phyloP scores from a whole-genome alignment of 2,113 vertebrate genomes.

The Laticauda colubrina region DNA sequence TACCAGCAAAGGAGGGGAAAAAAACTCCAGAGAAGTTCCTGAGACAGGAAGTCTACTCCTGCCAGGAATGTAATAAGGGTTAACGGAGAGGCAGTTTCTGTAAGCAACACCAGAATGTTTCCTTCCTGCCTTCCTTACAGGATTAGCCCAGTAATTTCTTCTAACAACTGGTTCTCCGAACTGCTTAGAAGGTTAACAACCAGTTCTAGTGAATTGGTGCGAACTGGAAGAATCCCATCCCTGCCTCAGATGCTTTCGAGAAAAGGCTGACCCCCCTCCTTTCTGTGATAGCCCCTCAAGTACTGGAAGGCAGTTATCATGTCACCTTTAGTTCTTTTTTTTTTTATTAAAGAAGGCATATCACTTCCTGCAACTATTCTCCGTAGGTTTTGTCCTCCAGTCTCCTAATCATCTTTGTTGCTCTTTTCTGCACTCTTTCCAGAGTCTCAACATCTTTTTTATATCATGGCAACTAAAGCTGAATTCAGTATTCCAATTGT shows the following conservation, averaged over 20 bases:
- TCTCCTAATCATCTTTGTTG: not conserved
- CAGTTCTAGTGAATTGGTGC: too few relatives aligned
- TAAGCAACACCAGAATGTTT: too few relatives aligned
- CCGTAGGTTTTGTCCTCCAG: not conserved
- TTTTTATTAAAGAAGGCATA: not conserved
- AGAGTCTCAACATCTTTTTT: not conserved
- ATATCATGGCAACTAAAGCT: not conserved
- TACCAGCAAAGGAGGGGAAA: too few relatives aligned
- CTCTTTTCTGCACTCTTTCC: not conserved
- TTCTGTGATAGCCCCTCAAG: not conserved
- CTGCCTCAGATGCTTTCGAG: not conserved
- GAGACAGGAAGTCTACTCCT: too few relatives aligned
- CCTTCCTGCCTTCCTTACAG: too few relatives aligned
- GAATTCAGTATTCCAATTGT: not conserved
- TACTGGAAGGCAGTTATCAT: not conserved
- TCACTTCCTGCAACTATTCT: not conserved
- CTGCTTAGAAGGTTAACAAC: too few relatives aligned
- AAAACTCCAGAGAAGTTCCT: too few relatives aligned
- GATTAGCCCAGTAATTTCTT: too few relatives aligned
- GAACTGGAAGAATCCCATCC: too few relatives aligned
- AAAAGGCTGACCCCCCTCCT: not conserved
- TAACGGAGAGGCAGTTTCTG: too few relatives aligned
- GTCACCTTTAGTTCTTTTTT: not conserved
- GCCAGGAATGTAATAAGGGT: too few relatives aligned
- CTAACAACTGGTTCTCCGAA: too few relatives aligned